These are phyloP conservation scores for Nesogale talazaci DNA, from an alignment of 2,113 vertebrate genomes.

Conservation along the genomic window DNA sequence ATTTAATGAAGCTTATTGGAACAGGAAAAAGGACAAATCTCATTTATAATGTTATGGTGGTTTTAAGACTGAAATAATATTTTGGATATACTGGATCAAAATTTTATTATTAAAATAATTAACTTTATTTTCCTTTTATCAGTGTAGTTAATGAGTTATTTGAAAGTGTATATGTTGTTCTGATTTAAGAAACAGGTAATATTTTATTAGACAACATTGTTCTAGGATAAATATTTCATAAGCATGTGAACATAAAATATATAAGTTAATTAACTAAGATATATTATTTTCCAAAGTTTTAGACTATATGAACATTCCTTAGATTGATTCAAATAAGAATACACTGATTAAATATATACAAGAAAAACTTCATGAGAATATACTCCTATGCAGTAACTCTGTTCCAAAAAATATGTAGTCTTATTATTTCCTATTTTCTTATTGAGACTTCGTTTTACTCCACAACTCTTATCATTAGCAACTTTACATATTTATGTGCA, in stretches of 20 bases:
- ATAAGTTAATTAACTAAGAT: background rate
- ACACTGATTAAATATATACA: background rate
- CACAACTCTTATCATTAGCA: no score
- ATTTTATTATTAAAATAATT: constrained; percentile 1
- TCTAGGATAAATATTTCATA: background rate
- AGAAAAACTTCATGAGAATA: no score
- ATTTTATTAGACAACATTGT: background rate
- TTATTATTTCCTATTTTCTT: no score
- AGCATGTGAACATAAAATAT: constrained; percentile 21
- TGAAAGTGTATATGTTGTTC: background rate
- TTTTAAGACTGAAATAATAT: constrained; percentile 14
- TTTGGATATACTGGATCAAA: background rate
- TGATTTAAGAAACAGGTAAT: background rate
- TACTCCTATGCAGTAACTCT: no score
- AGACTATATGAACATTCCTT: background rate
- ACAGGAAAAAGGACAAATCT: background rate
- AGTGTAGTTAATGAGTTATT: background rate
- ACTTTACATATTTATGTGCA: no score
- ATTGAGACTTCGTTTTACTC: no score
- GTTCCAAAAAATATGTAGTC: no score
- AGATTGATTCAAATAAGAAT: background rate
- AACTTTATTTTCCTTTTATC: background rate
- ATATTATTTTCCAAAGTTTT: background rate
- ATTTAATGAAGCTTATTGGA: background rate
- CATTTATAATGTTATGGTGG: background rate